These are phyloP conservation scores for Thomomys bottae DNA, from an alignment of 2,113 vertebrate genomes.

Conservation along the genomic window DNA sequence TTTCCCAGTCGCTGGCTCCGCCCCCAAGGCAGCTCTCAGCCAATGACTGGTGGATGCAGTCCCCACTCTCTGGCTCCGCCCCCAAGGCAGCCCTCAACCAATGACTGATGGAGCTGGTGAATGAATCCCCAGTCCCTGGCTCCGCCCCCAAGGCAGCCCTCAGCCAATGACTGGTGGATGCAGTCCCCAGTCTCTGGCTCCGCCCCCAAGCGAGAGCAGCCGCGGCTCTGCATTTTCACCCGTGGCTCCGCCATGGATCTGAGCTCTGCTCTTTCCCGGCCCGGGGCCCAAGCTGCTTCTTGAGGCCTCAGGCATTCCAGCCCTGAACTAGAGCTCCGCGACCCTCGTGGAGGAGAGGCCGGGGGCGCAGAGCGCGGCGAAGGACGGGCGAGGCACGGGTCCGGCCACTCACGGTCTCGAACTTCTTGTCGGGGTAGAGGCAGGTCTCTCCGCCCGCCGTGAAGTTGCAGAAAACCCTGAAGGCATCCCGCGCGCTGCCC, in stretches of 20 bases:
- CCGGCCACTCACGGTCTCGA: conserved; percentile 87
- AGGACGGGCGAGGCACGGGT: accelerated
- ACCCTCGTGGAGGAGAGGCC: not conserved
- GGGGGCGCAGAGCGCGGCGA: accelerated
- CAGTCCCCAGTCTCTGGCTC: not conserved
- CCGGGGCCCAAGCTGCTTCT: too few species aligned
- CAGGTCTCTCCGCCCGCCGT: conserved; percentile 94
- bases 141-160: too few species aligned
- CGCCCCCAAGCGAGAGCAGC: accelerated
- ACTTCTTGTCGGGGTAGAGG: conserved; percentile 91
- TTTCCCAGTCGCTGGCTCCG: too few species aligned
- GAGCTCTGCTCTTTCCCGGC: not conserved
- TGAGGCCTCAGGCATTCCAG: not conserved
- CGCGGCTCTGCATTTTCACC: not conserved
- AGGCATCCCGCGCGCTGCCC: conserved; percentile 91
- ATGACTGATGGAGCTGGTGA: not conserved
- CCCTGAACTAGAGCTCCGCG: not conserved
- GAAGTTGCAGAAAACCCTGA: conserved; percentile 96
- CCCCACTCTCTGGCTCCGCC: too few species aligned
- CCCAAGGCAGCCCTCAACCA: too few species aligned
- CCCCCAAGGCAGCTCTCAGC: too few species aligned
- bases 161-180: not conserved
- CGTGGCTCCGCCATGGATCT: not conserved
- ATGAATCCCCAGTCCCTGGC: not conserved
- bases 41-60: not conserved